A percentile compares a stretch with the other conserved stretches of the same genome.
Evolutionary conservation across 2,113 vertebrate species (phyloP).

Genomic region (Anarrhichthys ocellatus): DNA sequence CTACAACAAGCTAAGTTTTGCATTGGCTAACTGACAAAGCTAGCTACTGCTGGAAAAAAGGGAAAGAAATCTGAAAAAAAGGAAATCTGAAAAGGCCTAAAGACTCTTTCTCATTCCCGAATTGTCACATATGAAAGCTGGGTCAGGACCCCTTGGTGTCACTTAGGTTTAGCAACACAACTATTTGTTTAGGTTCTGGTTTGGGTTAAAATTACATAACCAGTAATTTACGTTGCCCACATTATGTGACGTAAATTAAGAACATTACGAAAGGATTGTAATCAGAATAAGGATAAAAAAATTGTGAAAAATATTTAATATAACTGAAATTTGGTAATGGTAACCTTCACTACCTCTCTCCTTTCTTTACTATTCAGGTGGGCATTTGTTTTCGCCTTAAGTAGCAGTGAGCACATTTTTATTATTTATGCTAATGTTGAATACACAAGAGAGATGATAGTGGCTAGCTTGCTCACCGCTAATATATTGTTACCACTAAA

Average conservation of each 20-base stretch:
- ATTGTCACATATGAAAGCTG: too few species aligned
- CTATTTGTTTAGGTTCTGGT: too few species aligned
- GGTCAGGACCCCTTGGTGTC: too few species aligned
- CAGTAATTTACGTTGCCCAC: too few species aligned
- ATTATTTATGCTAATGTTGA: neutral
- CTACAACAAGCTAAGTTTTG: too few species aligned
- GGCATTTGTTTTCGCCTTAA: neutral
- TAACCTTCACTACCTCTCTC: neutral
- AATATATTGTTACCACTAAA: constrained; percentile 10
- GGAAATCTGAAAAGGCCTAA: neutral
- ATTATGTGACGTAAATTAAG: too few species aligned
- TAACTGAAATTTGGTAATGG: neutral
- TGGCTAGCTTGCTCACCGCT: neutral
- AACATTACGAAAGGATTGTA: neutral
- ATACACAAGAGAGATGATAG: neutral
- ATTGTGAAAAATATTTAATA: too few species aligned
- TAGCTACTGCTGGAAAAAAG: too few species aligned
- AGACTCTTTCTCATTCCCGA: neutral
- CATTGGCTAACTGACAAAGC: too few species aligned
- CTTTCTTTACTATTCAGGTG: neutral
- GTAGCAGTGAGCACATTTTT: neutral
- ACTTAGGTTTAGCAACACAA: too few species aligned
- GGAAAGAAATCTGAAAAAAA: neutral
- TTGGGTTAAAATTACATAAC: too few species aligned
- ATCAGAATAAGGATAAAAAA: neutral